Evolutionary conservation across 2,888 invertebrate species (phyloP).

Genomic region (Idaea aversata): DNA sequence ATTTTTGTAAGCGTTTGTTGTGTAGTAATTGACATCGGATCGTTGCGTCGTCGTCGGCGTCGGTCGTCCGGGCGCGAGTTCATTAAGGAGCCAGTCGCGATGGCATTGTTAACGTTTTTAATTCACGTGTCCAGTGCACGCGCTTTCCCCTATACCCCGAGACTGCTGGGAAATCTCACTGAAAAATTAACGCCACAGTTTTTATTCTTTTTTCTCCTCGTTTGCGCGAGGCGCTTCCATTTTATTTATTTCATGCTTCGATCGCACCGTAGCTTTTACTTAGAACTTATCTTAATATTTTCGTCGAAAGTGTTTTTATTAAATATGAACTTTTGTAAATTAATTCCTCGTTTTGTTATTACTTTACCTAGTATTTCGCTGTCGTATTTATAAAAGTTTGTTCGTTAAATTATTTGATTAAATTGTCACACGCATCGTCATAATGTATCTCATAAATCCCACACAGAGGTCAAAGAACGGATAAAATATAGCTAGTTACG

Average conservation of each 20-base stretch:
- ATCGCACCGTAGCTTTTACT: constrained; percentile 67
- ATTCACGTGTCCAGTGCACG: constrained; percentile 78
- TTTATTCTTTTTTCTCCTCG: constrained; percentile 64
- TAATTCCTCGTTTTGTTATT: constrained; percentile 33
- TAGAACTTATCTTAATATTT: constrained; percentile 50
- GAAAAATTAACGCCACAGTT: constrained; percentile 77
- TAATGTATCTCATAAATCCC: constrained; percentile 30
- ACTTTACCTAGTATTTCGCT: constrained; percentile 16
- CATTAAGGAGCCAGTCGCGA: constrained; percentile 70
- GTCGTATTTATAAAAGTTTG: neutral
- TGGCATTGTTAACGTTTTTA: constrained; percentile 77
- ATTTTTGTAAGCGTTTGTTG: constrained; percentile 20
- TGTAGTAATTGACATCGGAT: constrained; percentile 34
- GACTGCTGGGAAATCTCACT: constrained; percentile 77
- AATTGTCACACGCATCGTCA: constrained; percentile 3
- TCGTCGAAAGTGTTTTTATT: constrained; percentile 51
- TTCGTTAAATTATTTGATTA: constrained; percentile 3
- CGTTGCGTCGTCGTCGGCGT: constrained; percentile 19
- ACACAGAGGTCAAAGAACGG: constrained; percentile 43
- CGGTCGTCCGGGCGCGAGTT: constrained; percentile 46
- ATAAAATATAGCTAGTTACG: constrained; percentile 34
- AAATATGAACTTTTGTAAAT: constrained; percentile 42
- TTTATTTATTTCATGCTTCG: constrained; percentile 76
- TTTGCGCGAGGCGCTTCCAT: constrained; percentile 66
- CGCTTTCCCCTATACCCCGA: constrained; percentile 52